Base-by-base conservation (phyloP, 1,140 invertebrate genomes). In the Melanaphis sacchari region DNA sequence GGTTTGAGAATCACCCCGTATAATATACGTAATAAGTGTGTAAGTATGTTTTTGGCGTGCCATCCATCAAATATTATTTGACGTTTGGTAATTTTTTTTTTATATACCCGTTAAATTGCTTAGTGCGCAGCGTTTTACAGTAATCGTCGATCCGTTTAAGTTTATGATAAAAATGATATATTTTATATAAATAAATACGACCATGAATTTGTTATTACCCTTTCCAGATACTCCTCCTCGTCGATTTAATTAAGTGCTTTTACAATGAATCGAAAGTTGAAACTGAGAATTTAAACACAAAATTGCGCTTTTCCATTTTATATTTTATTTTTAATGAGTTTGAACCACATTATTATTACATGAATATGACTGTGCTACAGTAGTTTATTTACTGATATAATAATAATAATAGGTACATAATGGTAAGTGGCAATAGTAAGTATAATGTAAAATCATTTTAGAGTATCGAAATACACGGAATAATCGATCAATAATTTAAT, bases 61-160 rank as follows among this genome's bases (percentile, higher is more conserved):
- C 15, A 76, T 76, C 59, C 59, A 76, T 76, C 59, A 76, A 76
- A 76, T 76, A 76, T 76, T 76, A 76, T 76, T 76, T 76, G 59
- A 76, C 59, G 59, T 76, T 76, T 76, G 59, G 59, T 76, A 76
- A 76, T 76, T 76, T 76, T 66, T 76, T 66, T 59, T 76, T 76
- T 36, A 76, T 76, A n/a, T 76, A 76, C 59, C 59, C 59, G 31
- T n/a, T n/a, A 76, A 76, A 76, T 76, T 76, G 15, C 59, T 15
- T 22, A 36, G 59, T 15, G 36, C 59, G 31, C 59, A 76, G 59
- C 15, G 59, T n/a, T 76, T 76, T 76, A 76, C n/a, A 76, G 59
- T 76, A 76, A 76, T 76, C 31, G 59, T 76, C 59, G 59, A 76
- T 76, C n/a, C 31, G 59, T 76, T 76, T n/a, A 76, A n/a, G n/a